Conservation (phyloP, 2,113 vertebrate species). For the Myanophis thanlyinensis region DNA sequence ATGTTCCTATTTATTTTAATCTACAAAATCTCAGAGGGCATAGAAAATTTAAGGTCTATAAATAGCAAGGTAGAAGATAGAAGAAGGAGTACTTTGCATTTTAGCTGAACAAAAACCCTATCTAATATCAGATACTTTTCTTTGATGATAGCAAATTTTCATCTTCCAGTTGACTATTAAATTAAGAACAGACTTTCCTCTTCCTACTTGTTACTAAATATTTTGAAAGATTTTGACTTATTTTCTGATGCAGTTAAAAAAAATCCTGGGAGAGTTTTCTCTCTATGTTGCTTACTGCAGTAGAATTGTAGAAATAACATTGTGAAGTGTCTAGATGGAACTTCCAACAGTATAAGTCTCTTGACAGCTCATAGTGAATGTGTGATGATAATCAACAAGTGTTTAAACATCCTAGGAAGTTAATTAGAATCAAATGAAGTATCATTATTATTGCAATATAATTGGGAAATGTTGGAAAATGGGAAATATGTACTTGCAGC, state of each 20-base stretch:
- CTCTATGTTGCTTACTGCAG: neutral
- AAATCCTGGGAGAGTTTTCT: neutral
- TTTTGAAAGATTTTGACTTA: slow-evolving; percentile 38
- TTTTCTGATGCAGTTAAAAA: slow-evolving; percentile 6
- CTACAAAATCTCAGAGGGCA: neutral
- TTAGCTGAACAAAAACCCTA: slow-evolving; percentile 13
- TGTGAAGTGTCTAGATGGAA: slow-evolving; percentile 47
- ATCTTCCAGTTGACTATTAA: slow-evolving; percentile 11
- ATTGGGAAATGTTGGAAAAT: slow-evolving; percentile 39
- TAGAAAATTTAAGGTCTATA: neutral
- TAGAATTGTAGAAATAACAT: slow-evolving; percentile 26
- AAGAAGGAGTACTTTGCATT: slow-evolving; percentile 33
- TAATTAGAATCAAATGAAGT: slow-evolving; percentile 49
- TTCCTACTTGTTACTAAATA: neutral
- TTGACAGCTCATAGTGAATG: slow-evolving; percentile 57
- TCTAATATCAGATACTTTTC: slow-evolving; percentile 25
- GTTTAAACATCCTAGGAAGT: slow-evolving; percentile 55
- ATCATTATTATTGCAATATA: slow-evolving; percentile 22
- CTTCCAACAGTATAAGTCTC: slow-evolving; percentile 53
- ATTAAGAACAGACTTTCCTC: slow-evolving; percentile 17
- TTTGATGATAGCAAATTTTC: slow-evolving; percentile 39
- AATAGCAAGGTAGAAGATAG: neutral
- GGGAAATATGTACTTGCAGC: neutral
- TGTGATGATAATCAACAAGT: slow-evolving; percentile 63
- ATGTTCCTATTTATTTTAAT: slow-evolving; percentile 2